Evolutionary conservation across 2,888 invertebrate genomes (phyloP).

Genomic region (Theodoxus fluviatilis): DNA sequence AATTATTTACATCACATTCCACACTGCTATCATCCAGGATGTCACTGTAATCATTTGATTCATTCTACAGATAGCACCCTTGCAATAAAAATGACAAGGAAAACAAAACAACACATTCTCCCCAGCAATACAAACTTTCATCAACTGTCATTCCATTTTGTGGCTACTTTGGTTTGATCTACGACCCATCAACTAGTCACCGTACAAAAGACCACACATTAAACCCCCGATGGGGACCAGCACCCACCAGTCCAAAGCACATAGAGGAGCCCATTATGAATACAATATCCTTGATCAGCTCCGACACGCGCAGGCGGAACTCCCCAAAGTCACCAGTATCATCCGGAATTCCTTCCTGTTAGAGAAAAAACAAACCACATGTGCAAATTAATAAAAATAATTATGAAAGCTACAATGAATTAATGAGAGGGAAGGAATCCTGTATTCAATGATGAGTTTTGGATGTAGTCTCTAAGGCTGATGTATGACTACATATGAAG

Average conservation of each 20-base stretch:
- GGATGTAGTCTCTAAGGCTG: too few species aligned
- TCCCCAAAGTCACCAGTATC: conserved; percentile 82
- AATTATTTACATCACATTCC: too few species aligned
- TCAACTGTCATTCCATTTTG: background rate
- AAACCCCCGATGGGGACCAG: background rate
- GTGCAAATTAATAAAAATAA: too few species aligned
- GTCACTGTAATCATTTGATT: background rate
- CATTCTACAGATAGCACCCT: background rate
- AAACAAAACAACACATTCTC: background rate
- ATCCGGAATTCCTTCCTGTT: conserved; percentile 78
- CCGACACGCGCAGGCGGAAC: conserved; percentile 85
- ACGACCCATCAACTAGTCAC: background rate
- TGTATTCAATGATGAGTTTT: too few species aligned
- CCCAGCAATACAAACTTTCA: background rate
- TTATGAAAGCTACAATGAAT: too few species aligned
- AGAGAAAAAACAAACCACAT: conserved; percentile 21
- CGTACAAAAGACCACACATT: background rate
- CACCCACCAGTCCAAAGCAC: conserved; percentile 85
- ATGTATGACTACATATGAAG: too few species aligned
- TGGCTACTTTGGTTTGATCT: background rate
- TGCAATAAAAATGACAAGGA: background rate
- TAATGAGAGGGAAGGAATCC: too few species aligned
- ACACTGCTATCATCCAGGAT: too few species aligned
- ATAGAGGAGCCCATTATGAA: conserved; percentile 93
- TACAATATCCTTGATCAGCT: conserved; percentile 93